Base-by-base conservation (phyloP, 2,113 vertebrate species). In the Dermatemys mawii region DNA sequence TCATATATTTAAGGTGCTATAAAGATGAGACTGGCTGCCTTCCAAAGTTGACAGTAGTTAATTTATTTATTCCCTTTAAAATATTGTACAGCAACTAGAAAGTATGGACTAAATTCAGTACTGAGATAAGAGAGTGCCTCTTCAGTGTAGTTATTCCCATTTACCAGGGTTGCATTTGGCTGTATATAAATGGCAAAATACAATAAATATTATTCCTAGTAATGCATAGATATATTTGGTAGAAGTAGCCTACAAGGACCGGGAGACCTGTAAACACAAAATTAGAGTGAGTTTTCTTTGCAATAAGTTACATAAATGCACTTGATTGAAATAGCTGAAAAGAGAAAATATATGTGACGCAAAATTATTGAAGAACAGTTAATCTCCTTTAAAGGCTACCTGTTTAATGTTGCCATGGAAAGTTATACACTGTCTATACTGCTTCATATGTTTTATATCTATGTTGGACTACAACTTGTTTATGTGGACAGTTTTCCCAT, bases 241-340 rank as follows among this genome's bases (percentile, higher is more conserved):
- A 78, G 41, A 91, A 93, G 53, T 63, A 90, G 83, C 8, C 48
- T 50, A 32, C 1, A 8, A 55, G 8, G 67, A 82, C 63, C 55
- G 21, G 63, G 44, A 90, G 86, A 63, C 2, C 5, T 48, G 79
- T 26, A 57, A 4, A 53, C 3, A 35, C 6, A 63, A 82, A 60
- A 51, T 87, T 38, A 1, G 3, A 0, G 0, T 6, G 57, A 24
- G 5, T n/a, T 91, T 90, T 86, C 8, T 60, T 82, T 9, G 22
- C 2, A 86, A n/a, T 82, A 46, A 90, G 54, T 83, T 24, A 41
- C 17, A 78, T 63, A 5, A 78, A 81, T 81, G n/a, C 29, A 1
- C 57, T 81, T 50, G 11, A 0, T 0, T 86, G 60, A 60, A 60
- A 41, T 8, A 38, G 0, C 13, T 86, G 29, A 26, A 83, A 90